Base-by-base conservation (phyloP, 2,888 invertebrate species). In the Apeira syringaria region DNA sequence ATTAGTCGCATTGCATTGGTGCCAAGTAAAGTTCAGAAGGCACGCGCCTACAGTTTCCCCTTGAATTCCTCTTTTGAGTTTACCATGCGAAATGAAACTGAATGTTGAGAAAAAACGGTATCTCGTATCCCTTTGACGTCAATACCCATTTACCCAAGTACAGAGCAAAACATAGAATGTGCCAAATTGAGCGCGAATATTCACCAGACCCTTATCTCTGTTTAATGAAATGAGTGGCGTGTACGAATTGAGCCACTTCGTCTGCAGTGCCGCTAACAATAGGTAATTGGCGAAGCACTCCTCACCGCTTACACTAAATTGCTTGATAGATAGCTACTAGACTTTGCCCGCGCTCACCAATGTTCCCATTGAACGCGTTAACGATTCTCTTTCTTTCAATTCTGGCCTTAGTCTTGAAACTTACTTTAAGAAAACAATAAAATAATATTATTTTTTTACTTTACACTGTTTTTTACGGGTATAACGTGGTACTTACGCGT, bases 201-300 rank as follows among this genome's bases (percentile, higher is more conserved):
- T 72, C 71, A 72, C 68, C 59, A 74, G 77, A 72, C 78, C 79
- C 80, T 80, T 80, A 80, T 80, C 80, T 79, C 67, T 70, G 80
- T 65, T 75, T 77, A 81, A 81, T 81, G 80, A 78, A 79, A 81
- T 80, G 80, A 79, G 69, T 77, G 78, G 76, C 80, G 68, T 71
- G 66, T 72, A 80, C 69, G 78, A 78, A 81, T 80, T 69, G 71
- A 58, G 64, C 60, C 66, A 59, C 43, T 53, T 32, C 62, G 60
- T 64, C 58, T 64, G 64, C 69, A 66, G 66, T 64, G 66, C 63
- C 61, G 64, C 68, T 72, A 70, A 71, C 71, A 68, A 68, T 68
- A 67, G 64, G 62, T 66, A 74, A 74, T 74, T 70, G 73, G 61
- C 61, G 59, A 59, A 64, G 64, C 48, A 62, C 51, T 58, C 54